Evolutionary conservation across 1,140 invertebrate genomes (phyloP).

Genomic region (Drosophila bocqueti): DNA sequence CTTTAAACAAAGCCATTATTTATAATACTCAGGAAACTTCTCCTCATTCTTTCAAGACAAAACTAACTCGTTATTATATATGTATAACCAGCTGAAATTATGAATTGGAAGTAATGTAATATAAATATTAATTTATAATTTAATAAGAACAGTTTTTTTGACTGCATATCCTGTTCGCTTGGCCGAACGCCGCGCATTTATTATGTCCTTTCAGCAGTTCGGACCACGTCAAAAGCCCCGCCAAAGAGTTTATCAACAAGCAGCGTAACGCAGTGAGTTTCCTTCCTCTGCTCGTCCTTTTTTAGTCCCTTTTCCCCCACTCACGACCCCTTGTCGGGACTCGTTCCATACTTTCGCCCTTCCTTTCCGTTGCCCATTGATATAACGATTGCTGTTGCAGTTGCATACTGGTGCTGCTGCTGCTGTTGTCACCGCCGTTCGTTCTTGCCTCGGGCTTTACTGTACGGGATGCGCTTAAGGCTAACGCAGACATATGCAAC

Average conservation of each 20-base stretch:
- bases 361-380: constrained; percentile 28
- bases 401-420: constrained; percentile 13
- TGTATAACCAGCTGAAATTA: neutral
- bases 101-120: neutral
- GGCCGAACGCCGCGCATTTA: constrained; percentile 58
- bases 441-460: constrained; percentile 17
- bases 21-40: too few relatives aligned
- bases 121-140: neutral
- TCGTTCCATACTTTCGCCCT: constrained; percentile 10
- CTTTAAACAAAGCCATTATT: neutral
- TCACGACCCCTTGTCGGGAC: neutral
- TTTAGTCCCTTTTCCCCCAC: constrained; percentile 1
- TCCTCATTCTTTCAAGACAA: neutral
- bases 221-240: constrained; percentile 62
- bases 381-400: constrained; percentile 49
- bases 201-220: constrained; percentile 75
- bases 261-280: constrained; percentile 40
- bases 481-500: constrained; percentile 51
- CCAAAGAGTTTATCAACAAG: constrained; percentile 77
- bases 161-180: constrained; percentile 20
- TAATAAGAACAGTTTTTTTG: neutral
- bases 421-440: constrained; percentile 24
- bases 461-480: constrained; percentile 28
- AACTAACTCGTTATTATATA: neutral
- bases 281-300: constrained; percentile 8